Conservation (phyloP, 2,113 vertebrate genomes). For the Myanophis thanlyinensis region DNA sequence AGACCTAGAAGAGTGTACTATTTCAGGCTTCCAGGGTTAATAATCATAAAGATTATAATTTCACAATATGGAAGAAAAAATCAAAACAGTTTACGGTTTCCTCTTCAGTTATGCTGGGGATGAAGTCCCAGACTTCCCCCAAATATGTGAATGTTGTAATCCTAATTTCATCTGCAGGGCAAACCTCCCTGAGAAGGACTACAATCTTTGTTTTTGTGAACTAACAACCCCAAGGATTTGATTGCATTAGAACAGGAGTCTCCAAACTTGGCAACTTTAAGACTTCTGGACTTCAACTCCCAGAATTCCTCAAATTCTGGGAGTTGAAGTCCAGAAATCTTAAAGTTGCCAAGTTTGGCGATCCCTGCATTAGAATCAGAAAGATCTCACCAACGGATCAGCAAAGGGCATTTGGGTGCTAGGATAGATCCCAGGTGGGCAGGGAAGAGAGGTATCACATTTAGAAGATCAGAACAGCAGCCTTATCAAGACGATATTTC, state of each 20-base stretch:
- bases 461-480: not conserved
- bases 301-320: not conserved
- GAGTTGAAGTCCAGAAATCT: not conserved
- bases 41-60: not conserved
- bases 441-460: not conserved
- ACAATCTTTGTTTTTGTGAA: not conserved
- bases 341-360: not conserved
- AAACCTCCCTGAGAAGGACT: not conserved
- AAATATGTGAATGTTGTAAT: not conserved
- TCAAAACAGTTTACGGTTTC: not conserved
- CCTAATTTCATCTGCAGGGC: not conserved
- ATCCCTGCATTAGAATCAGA: not conserved
- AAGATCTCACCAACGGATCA: not conserved
- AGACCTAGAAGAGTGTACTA: not conserved
- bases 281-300: not conserved
- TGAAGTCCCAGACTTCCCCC: not conserved
- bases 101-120: not conserved
- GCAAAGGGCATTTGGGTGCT: not conserved
- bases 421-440: not conserved
- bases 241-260: not conserved
- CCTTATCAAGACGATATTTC: not conserved
- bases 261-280: not conserved
- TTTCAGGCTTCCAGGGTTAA: not conserved
- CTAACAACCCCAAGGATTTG: not conserved
- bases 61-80: not conserved